Conservation (phyloP, 1,140 invertebrate species). For the Calycopis cecrops region DNA sequence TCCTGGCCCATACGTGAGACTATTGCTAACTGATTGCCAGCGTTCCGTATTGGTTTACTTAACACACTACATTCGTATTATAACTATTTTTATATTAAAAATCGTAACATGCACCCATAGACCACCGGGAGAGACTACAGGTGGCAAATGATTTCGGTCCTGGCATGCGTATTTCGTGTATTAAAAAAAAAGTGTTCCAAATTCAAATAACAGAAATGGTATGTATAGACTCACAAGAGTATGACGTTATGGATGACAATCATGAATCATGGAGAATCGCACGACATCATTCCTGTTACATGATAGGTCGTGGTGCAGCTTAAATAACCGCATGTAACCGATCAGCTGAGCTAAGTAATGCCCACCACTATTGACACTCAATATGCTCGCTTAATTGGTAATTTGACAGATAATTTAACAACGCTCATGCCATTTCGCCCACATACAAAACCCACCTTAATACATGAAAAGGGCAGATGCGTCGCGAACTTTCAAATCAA, state of each 20-base stretch:
- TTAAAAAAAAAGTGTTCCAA: background rate
- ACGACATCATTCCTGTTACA: too few species aligned
- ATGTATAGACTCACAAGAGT: too few species aligned
- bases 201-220: background rate
- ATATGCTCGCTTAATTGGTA: background rate
- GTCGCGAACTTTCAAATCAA: background rate
- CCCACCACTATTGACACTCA: too few species aligned
- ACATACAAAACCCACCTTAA: background rate
- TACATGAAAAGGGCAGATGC: background rate
- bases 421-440: too few species aligned
- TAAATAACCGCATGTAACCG: too few species aligned
- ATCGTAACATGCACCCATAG: background rate
- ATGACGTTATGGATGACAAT: too few species aligned
- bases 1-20: background rate
- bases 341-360: too few species aligned
- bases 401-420: background rate
- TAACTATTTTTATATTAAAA: background rate
- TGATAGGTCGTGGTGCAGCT: too few species aligned
- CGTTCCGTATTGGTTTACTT: background rate
- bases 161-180: background rate
- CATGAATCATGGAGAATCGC: too few species aligned
- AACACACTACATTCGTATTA: background rate
- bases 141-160: background rate
- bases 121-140: background rate
- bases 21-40: background rate